Evolutionary conservation across 2,113 vertebrate genomes (phyloP).

Genomic region (Silurus asotus): DNA sequence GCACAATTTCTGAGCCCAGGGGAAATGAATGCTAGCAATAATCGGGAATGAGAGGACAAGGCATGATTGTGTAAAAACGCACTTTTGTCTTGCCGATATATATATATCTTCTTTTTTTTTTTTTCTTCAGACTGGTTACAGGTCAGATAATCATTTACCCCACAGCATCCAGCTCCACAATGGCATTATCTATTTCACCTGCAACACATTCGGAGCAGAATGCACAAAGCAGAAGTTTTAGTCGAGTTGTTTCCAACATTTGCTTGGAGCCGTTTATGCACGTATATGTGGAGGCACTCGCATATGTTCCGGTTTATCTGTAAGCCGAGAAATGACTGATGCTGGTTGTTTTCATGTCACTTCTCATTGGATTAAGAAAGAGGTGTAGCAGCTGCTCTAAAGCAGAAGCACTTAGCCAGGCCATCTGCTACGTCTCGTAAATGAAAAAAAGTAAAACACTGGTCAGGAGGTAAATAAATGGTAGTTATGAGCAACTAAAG

Average conservation of each 20-base stretch:
- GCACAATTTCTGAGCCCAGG: conserved; percentile 3
- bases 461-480: conserved; percentile 10
- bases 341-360: conserved; percentile 32
- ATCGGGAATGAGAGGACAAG: neutral
- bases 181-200: conserved; percentile 15
- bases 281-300: neutral
- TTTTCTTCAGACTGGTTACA: neutral
- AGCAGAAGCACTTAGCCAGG: conserved; percentile 33
- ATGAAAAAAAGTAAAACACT: conserved; percentile 23
- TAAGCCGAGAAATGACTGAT: conserved; percentile 28
- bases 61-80: neutral
- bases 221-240: neutral
- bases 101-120: neutral
- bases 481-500: neutral
- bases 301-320: conserved; percentile 19
- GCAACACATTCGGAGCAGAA: neutral
- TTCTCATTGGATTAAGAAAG: conserved; percentile 40
- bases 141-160: conserved; percentile 21
- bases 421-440: conserved; percentile 37
- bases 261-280: neutral
- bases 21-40: conserved; percentile 15
- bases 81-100: conserved; percentile 14
- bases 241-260: neutral
- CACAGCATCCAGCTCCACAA: neutral
- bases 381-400: conserved; percentile 36